Evolutionary conservation across 2,797 vertebrate species (phyloP).

Genomic region (Stomatorhinus walkeri): DNA sequence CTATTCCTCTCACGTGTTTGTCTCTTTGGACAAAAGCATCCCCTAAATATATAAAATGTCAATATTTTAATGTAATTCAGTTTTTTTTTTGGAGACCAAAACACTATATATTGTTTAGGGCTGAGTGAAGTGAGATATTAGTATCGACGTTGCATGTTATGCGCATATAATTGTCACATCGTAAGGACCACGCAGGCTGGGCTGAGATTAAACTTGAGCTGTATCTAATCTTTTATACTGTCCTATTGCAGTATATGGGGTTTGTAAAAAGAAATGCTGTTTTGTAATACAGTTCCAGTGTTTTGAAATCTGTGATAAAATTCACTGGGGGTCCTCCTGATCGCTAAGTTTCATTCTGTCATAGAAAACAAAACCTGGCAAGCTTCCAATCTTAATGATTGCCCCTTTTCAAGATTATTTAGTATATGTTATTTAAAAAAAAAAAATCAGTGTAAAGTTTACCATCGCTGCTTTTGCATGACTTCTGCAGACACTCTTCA

Average conservation of each 20-base stretch:
- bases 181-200: neutral
- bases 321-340: neutral
- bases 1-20: neutral
- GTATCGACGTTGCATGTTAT: neutral
- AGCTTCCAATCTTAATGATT: neutral
- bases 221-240: neutral
- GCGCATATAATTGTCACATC: neutral
- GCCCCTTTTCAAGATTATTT: neutral
- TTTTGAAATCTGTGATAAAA: neutral
- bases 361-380: neutral
- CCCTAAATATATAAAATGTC: neutral
- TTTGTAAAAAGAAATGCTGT: neutral
- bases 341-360: neutral
- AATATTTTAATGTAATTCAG: neutral
- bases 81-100: neutral
- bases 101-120: neutral
- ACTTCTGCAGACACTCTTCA: neutral
- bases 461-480: neutral
- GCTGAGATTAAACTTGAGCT: neutral
- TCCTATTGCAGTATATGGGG: neutral
- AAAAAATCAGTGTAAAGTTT: neutral
- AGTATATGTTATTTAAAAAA: neutral
- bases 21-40: neutral
- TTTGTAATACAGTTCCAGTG: neutral
- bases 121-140: neutral